Percentiles rank a stretch among this genome's conserved stretches.
phyloP scores from a whole-genome alignment of 2,113 vertebrate species.

The Notarius quadriscutis region DNA sequence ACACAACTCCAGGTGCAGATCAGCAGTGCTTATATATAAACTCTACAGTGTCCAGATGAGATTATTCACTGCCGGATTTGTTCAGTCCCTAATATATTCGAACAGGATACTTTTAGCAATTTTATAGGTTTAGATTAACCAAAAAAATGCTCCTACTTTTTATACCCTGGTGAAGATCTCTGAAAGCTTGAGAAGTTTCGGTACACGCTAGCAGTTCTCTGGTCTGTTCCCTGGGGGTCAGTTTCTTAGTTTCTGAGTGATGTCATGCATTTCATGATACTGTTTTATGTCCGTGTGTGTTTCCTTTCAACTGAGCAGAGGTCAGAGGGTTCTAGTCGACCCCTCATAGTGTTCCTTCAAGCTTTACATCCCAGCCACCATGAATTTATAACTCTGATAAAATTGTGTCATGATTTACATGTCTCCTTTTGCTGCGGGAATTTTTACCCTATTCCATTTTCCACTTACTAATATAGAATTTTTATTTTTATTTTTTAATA shows the following conservation, averaged over 20 bases:
- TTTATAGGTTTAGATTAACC: not conserved
- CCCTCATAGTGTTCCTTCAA: slow-evolving; percentile 1
- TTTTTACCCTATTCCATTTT: not conserved
- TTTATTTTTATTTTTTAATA: not conserved
- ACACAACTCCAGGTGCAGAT: not conserved
- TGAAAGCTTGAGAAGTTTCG: not conserved
- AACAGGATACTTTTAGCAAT: not conserved
- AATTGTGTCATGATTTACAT: not conserved
- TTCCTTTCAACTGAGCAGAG: slow-evolving; percentile 23
- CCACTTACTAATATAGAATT: not conserved
- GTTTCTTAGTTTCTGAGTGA: not conserved
- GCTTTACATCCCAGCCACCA: not conserved
- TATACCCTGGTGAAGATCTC: not conserved
- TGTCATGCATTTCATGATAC: not conserved
- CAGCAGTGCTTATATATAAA: not conserved
- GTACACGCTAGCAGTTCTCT: not conserved
- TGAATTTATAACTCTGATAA: not conserved
- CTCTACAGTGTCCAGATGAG: no score
- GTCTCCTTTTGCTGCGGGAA: not conserved
- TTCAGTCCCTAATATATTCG: not conserved
- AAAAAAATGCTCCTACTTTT: not conserved
- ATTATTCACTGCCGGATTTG: not conserved
- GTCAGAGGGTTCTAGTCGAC: not conserved
- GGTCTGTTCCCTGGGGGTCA: not conserved
- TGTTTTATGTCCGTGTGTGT: not conserved